Percentiles rank a stretch among this genome's conserved stretches.
Conservation (phyloP, 2,888 invertebrate genomes). For the Pterostichus niger region DNA sequence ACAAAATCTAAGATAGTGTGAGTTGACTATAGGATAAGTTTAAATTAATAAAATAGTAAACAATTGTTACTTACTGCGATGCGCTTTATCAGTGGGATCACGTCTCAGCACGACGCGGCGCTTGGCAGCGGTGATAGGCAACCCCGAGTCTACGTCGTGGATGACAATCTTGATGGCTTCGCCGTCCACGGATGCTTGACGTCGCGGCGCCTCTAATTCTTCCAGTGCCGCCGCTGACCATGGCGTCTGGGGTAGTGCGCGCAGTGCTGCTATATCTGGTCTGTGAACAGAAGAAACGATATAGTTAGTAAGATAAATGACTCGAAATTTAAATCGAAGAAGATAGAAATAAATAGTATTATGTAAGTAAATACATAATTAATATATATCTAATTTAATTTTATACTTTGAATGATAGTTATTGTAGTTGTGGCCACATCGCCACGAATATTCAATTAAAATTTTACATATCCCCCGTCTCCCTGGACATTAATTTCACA, state of each 20-base stretch:
- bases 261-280: slow-evolving; percentile 84
- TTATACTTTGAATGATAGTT: too few relatives aligned
- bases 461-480: too few relatives aligned
- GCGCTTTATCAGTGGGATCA: slow-evolving; percentile 91
- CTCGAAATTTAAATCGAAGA: too few relatives aligned
- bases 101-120: slow-evolving; percentile 86
- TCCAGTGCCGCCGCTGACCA: slow-evolving; percentile 83
- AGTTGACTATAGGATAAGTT: too few relatives aligned
- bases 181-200: slow-evolving; percentile 93
- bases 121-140: slow-evolving; percentile 82
- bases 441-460: too few relatives aligned
- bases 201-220: slow-evolving; percentile 82
- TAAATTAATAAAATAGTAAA: too few relatives aligned
- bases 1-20: too few relatives aligned
- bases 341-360: too few relatives aligned
- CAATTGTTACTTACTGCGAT: slow-evolving; percentile 85
- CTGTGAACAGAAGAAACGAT: slow-evolving; percentile 76
- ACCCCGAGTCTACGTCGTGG: slow-evolving; percentile 92
- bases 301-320: neutral
- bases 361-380: too few relatives aligned
- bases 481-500: too few relatives aligned
- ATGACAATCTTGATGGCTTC: slow-evolving; percentile 96
- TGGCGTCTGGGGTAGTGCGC: slow-evolving; percentile 77
- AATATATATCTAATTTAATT: too few relatives aligned
- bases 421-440: too few relatives aligned